phyloP scores from a whole-genome alignment of 2,797 vertebrate species.

The Tympanoctomys barrerae region DNA sequence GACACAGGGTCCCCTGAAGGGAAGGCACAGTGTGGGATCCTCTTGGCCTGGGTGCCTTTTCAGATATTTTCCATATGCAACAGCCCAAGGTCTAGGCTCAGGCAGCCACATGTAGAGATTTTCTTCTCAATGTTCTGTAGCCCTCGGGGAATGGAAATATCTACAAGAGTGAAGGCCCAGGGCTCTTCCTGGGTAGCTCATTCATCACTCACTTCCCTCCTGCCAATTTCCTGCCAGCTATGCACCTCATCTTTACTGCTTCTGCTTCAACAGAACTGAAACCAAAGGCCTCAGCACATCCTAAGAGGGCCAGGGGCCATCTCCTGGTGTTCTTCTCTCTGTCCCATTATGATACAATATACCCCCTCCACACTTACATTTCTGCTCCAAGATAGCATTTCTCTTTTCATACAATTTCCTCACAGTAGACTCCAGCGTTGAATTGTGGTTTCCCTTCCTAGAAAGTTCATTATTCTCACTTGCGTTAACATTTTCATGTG shows the following conservation, averaged over 20 bases:
- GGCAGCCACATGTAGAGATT: constrained; percentile 38
- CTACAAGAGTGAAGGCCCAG: constrained; percentile 72
- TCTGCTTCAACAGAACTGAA: constrained; percentile 66
- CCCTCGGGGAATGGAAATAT: constrained; percentile 74
- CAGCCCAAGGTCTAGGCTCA: constrained; percentile 50
- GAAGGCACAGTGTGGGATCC: constrained; percentile 25
- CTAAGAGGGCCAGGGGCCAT: not conserved
- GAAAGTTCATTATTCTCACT: constrained; percentile 41
- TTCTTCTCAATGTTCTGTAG: constrained; percentile 58
- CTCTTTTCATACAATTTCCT: not conserved
- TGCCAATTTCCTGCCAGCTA: constrained; percentile 36
- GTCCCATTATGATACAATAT: constrained; percentile 17
- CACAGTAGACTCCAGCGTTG: constrained; percentile 28
- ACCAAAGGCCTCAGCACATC: constrained; percentile 70
- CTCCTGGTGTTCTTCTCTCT: not conserved
- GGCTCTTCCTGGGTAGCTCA: constrained; percentile 66
- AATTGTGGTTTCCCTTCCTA: not conserved
- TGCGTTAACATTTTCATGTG: constrained; percentile 7
- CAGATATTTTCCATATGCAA: constrained; percentile 60
- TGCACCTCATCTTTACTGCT: constrained; percentile 26
- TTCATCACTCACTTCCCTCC: constrained; percentile 61
- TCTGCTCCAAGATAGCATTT: constrained; percentile 15
- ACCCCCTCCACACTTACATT: not conserved
- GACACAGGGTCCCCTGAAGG: not conserved
- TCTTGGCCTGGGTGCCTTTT: constrained; percentile 61